Evolutionary conservation across 2,888 invertebrate genomes (phyloP), one percentile per base, ranked within the genome.

Genomic region (Tinea pellionella): DNA sequence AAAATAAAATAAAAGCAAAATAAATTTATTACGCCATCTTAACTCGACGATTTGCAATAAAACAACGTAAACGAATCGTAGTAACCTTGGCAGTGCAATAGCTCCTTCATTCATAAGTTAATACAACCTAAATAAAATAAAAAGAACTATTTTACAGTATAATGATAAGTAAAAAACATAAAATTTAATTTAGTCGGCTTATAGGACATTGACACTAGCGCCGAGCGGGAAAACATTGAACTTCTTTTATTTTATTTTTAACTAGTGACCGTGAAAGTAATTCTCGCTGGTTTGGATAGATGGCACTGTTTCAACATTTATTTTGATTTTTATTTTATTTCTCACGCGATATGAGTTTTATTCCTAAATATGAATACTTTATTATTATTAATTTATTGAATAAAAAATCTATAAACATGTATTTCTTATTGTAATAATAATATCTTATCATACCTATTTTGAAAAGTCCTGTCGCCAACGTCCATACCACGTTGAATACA

Each of bases 21-120:
- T 64, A 64, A 66, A 62, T 64, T 61, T 64, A 63, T 71, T 65
- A 66, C 78, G 78, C 79, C 78, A 80, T 78, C 79, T 80, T 60
- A 62, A 57, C 13, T 61, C 11, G 18, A 53, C 51, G 15, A 1
- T 15, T n/a, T 55, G 65, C 61, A 78, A 73, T 65, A 75, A 75
- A 75, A 75, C 67, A 60, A 70, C 47, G 43, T 53, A 16, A 59
- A 63, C 65, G 60, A 47, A 29, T 63, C 13, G 32, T 57, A 57
- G 72, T 77, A 75, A 74, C 79, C 78, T 80, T 78, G 79, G 65
- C 70, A 67, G 59, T 59, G 64, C 64, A 65, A 66, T 61, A 61
- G 61, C 63, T 62, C 66, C 64, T 67, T 66, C 65, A 64, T 60
- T 18, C 59, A 30, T 32, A 37, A 30, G 6, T 6, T 12, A 19